Evolutionary conservation across 2,797 vertebrate genomes (phyloP), one percentile per base, ranked within the genome.

Genomic region (Enteromius afrohamiltoni): DNA sequence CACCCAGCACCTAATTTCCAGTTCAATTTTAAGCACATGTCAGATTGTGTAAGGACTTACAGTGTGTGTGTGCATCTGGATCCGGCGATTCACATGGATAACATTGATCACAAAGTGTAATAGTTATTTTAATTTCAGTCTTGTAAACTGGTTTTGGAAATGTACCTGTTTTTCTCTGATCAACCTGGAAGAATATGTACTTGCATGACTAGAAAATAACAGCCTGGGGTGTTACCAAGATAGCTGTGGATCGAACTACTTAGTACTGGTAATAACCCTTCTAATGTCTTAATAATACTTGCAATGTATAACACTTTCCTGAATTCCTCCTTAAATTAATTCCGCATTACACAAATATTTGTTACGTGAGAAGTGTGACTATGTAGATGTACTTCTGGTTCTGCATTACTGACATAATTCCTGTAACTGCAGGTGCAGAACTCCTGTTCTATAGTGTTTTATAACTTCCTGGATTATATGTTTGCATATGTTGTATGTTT

Each of bases 401-500:
- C 17, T 53, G 49, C 71, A 37, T 75, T 75, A 16, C 31, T 75
- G 71, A 55, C 71, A 55, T 31, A 73, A 31, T 75, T 55, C 49
- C 29, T 53, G 47, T 53, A 34, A 34, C 11, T 53, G 4, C 47
- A 74, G 47, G 47, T 34, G 9, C 45, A 51, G 29, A 53, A 34
- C 49, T 53, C 42, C 42, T 0, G 17, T 9, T 31, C 19, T 8
- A 11, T 73, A 51, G 70, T 19, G 4, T 26, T 62, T 62, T 29
- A 62, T 26, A 26, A 29, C 23, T 60, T 60, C 58, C 58, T 60
- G 58, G 23, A 62, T 29, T 62, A 29, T 29, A 62, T 62, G 21
- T 55, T n/a, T 55, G 21, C 19, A 9, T 53, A 21, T 53, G 51
- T 53, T n/a, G 58, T 4, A 62, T 29, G 58, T 26, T 62, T 62